Conservation (phyloP, 1,140 invertebrate species). For the Grapholita molesta region DNA sequence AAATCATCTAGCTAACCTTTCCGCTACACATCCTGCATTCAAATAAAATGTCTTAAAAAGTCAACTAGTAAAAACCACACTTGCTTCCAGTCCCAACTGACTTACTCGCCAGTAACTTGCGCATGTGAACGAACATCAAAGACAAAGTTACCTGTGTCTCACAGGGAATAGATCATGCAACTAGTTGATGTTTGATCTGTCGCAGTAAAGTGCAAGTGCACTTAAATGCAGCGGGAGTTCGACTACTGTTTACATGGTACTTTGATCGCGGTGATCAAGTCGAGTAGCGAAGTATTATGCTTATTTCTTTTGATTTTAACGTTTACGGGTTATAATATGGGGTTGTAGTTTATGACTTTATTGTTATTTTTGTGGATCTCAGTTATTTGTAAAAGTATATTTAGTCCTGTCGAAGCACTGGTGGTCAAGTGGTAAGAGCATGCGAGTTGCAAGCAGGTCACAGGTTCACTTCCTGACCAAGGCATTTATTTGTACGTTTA, state of each 20-base stretch:
- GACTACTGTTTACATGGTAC: neutral
- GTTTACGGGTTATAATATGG: neutral
- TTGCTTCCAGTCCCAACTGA: neutral
- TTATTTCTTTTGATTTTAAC: neutral
- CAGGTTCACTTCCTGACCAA: too few species aligned
- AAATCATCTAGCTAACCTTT: too few species aligned
- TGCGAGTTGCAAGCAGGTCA: too few species aligned
- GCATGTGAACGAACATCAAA: neutral
- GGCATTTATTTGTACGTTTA: too few species aligned
- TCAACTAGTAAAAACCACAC: neutral
- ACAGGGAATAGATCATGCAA: slow-evolving; percentile 16
- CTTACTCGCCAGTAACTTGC: slow-evolving; percentile 1
- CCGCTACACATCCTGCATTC: too few species aligned
- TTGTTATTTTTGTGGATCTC: neutral
- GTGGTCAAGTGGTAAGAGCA: too few species aligned
- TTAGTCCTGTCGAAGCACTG: too few species aligned
- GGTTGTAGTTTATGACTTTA: neutral
- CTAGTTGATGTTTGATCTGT: slow-evolving; percentile 3
- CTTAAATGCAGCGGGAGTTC: neutral
- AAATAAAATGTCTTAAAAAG: too few species aligned
- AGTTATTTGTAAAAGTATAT: too few species aligned
- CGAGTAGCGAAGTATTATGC: neutral
- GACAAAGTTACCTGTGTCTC: slow-evolving; percentile 7
- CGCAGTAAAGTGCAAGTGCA: slow-evolving; percentile 4
- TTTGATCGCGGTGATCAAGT: neutral